Conservation (phyloP, 2,888 invertebrate genomes). For the Archips xylosteana region DNA sequence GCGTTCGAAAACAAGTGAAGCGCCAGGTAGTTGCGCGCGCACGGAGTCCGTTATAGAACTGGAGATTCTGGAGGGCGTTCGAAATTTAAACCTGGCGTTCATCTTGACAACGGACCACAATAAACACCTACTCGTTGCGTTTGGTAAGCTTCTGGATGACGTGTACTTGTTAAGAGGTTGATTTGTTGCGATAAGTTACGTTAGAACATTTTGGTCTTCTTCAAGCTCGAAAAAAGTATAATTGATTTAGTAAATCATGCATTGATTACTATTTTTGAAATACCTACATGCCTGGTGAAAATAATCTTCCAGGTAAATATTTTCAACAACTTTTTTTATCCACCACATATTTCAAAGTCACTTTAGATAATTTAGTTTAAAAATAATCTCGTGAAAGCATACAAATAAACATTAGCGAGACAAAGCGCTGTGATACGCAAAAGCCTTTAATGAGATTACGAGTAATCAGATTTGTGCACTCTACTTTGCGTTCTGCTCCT, state of each 20-base stretch:
- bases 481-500: slow-evolving; percentile 30
- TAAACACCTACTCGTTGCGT: slow-evolving; percentile 48
- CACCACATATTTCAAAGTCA: not conserved
- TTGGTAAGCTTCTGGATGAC: slow-evolving; percentile 46
- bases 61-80: slow-evolving; percentile 61
- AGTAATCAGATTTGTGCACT: slow-evolving; percentile 37
- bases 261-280: not conserved
- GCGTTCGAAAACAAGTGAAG: slow-evolving; percentile 47
- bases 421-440: slow-evolving; percentile 25
- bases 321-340: not conserved
- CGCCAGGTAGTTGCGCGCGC: slow-evolving; percentile 58
- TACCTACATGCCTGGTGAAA: not conserved
- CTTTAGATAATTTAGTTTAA: not conserved
- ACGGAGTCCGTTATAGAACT: slow-evolving; percentile 64
- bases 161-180: slow-evolving; percentile 51
- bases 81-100: slow-evolving; percentile 62
- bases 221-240: too few species aligned
- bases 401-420: slow-evolving; percentile 29
- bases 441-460: slow-evolving; percentile 34
- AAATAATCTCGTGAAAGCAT: slow-evolving; percentile 25
- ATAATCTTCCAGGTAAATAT: not conserved
- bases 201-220: too few species aligned
- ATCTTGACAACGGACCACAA: slow-evolving; percentile 47
- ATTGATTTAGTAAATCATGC: too few species aligned
- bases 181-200: not conserved